Evolutionary conservation across 2,888 invertebrate genomes (phyloP).

Genomic region (Eurois occulta): DNA sequence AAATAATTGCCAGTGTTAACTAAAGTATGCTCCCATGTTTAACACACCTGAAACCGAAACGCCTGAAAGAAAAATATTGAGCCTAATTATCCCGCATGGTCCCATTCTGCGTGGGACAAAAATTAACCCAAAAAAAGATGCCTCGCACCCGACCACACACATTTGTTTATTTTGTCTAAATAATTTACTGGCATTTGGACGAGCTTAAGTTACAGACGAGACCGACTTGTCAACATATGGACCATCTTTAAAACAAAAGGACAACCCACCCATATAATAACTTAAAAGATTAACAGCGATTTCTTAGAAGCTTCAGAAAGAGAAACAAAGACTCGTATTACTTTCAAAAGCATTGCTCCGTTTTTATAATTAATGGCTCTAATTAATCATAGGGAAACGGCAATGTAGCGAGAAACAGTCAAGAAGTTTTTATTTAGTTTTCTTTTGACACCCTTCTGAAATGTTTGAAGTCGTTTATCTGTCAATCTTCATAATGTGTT

Average conservation of each 20-base stretch:
- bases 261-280: conserved; percentile 47
- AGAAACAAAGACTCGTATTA: conserved; percentile 42
- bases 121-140: conserved; percentile 27
- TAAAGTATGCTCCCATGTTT: not conserved
- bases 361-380: conserved; percentile 39
- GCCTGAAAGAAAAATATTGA: not conserved
- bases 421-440: conserved; percentile 41
- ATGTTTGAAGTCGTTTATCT: conserved; percentile 76
- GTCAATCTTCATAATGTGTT: conserved; percentile 67
- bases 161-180: conserved; percentile 68
- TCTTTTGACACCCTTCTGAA: conserved; percentile 58
- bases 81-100: conserved; percentile 18
- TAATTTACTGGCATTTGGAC: conserved; percentile 60
- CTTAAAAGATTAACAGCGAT: conserved; percentile 40
- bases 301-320: conserved; percentile 51
- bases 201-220: conserved; percentile 48
- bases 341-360: conserved; percentile 22
- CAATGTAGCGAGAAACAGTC: conserved; percentile 6
- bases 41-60: conserved; percentile 19
- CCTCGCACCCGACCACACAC: conserved; percentile 67
- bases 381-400: conserved; percentile 47
- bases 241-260: conserved; percentile 60
- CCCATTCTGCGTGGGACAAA: not conserved
- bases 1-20: conserved; percentile 22
- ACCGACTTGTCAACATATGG: conserved; percentile 63